Base-by-base conservation (phyloP, 2,888 invertebrate species). In the Drosophila affinis region DNA sequence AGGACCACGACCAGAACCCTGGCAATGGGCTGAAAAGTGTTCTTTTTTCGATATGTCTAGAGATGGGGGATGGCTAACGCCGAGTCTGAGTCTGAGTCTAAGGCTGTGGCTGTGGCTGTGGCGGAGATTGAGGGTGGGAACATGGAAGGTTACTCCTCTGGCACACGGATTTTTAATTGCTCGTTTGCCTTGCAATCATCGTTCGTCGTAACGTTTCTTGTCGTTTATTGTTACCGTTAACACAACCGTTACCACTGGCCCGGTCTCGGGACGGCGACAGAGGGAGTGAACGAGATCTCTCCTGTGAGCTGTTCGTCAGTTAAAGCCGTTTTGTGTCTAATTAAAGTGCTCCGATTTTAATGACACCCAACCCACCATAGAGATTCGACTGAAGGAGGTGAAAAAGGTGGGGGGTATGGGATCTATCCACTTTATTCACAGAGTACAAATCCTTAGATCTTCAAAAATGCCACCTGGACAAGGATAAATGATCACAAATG, bases 131-230 rank as follows among this genome's bases (percentile, higher is more conserved):
- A 24, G 73, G 57, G 73, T 56, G 67, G 18, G 18, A 21, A 12
- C 49, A 62, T 17, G 61, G 59, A 69, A 49, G 71, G 62, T 46
- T 53, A 60, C 67, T 75, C 81, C 78, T 78, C 58, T 62, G 84
- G 72, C 81, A 72, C 81, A 81, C 76, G 79, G 73, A 78, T 78
- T 87, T 84, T 84, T 84, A 84, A 84, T 87, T 84, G 87, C 83
- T 84, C 83, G 83, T 84, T 84, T 84, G 73, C 85, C 81, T 76
- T 72, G 86, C 88, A 83, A 87, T 85, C 86, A 85, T 84, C 87
- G 78, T 71, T 60, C 81, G 56, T 76, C 81, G 79, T 87, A 81
- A 85, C 87, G 67, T 77, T 81, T 79, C 81, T 80, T 78, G 79
- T 72, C 83, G 86, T 82, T 82, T 85, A 85, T 82, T 82, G 80